These are phyloP conservation scores for Orthosia cruda DNA, from an alignment of 2,888 invertebrate genomes.

Conservation along the genomic window DNA sequence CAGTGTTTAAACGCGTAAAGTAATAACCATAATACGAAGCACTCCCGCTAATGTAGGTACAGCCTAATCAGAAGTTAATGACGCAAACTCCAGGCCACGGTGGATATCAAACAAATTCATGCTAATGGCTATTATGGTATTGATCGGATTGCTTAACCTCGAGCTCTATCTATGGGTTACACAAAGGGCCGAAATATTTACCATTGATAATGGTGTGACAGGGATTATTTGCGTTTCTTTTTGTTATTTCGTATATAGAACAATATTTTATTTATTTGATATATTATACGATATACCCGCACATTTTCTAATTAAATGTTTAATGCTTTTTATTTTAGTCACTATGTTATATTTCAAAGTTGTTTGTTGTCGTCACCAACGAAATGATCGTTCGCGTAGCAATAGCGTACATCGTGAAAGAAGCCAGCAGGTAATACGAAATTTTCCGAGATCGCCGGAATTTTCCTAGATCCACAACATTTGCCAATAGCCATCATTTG, in stretches of 20 bases:
- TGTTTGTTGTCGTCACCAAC: slow-evolving; percentile 3
- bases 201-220: slow-evolving; percentile 7
- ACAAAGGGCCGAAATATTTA: slow-evolving; percentile 7
- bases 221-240: neutral
- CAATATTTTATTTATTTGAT: neutral
- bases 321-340: neutral
- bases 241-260: neutral
- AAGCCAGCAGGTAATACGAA: slow-evolving; percentile 38
- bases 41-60: slow-evolving; percentile 41
- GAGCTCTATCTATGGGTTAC: slow-evolving; percentile 32
- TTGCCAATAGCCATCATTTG: slow-evolving; percentile 42
- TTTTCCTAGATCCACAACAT: slow-evolving; percentile 57
- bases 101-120: slow-evolving; percentile 32
- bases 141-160: slow-evolving; percentile 39
- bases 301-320: neutral
- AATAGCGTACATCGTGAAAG: neutral
- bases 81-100: slow-evolving; percentile 7
- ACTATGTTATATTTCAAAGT: neutral
- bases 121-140: slow-evolving; percentile 47
- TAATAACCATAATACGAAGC: slow-evolving; percentile 24
- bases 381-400: slow-evolving; percentile 6
- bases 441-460: slow-evolving; percentile 56
- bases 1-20: slow-evolving; percentile 25
- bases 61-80: slow-evolving; percentile 30
- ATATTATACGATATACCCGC: neutral